phyloP scores from a whole-genome alignment of 2,113 vertebrate genomes.

The Tringa solitaria region DNA sequence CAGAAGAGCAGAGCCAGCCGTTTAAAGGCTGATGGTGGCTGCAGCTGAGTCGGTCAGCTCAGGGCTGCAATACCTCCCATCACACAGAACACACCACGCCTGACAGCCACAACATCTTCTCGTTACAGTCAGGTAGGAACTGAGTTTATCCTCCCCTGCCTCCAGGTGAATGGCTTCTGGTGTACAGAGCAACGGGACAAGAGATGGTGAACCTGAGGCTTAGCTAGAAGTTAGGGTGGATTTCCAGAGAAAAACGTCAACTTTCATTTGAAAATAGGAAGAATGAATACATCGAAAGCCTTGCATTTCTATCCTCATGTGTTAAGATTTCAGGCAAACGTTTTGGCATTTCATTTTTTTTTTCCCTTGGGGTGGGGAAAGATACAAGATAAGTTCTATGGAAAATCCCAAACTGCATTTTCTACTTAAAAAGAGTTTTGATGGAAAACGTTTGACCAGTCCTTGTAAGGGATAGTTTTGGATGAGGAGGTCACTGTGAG shows the following conservation, averaged over 20 bases:
- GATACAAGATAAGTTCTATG: background rate
- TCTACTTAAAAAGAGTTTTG: background rate
- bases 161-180: accelerated
- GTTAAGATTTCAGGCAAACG: background rate
- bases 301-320: background rate
- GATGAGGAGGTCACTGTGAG: background rate
- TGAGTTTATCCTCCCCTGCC: background rate
- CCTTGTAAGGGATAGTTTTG: background rate
- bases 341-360: background rate
- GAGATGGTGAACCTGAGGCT: background rate
- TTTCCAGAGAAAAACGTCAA: background rate
- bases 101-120: background rate
- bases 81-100: accelerated
- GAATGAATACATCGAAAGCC: background rate
- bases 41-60: background rate
- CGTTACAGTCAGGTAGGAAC: background rate
- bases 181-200: background rate
- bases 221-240: background rate
- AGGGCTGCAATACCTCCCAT: background rate
- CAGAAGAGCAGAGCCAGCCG: background rate
- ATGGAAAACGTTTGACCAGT: background rate
- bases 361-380: no score
- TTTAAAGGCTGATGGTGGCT: background rate
- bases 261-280: background rate
- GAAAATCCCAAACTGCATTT: background rate